A percentile compares a stretch with the other conserved stretches of the same genome.
phyloP scores from a whole-genome alignment of 64 coral and sea anemone genomes.

The Pachyseris speciosa region DNA sequence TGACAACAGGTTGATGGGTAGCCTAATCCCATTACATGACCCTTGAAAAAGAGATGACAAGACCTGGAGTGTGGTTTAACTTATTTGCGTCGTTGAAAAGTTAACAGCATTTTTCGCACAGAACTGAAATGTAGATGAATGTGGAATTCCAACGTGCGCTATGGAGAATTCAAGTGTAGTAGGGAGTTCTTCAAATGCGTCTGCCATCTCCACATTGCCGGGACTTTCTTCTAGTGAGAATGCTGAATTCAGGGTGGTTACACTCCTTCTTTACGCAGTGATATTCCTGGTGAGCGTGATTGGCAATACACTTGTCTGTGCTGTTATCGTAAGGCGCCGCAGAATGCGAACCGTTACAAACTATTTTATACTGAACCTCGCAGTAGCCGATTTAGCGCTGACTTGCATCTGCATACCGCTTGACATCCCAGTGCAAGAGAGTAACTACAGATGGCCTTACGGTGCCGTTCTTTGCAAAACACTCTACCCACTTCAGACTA shows the following conservation, averaged over 20 bases:
- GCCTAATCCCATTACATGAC: neutral
- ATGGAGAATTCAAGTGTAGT: neutral
- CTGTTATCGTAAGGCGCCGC: neutral
- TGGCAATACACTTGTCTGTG: conserved; percentile 35
- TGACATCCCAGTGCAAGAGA: conserved; percentile 24
- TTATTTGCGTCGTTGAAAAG: neutral
- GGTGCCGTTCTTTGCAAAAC: neutral
- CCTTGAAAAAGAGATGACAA: neutral
- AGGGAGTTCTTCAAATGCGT: neutral
- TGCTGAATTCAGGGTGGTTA: neutral
- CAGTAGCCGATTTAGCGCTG: conserved; percentile 17
- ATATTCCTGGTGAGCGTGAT: conserved; percentile 4
- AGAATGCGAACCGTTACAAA: conserved; percentile 29
- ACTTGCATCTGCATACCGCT: conserved; percentile 32
- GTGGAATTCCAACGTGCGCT: neutral
- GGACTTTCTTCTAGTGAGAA: neutral
- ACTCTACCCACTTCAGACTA: conserved; percentile 21
- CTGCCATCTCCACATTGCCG: neutral
- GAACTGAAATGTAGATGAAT: neutral
- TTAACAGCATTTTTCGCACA: neutral
- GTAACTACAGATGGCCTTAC: conserved; percentile 37
- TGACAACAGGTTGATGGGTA: neutral
- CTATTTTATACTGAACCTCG: conserved; percentile 33
- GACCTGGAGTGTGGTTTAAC: neutral
- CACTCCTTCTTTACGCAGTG: neutral